Conservation (phyloP, 2,888 invertebrate species). For the Anaspis maculata region DNA sequence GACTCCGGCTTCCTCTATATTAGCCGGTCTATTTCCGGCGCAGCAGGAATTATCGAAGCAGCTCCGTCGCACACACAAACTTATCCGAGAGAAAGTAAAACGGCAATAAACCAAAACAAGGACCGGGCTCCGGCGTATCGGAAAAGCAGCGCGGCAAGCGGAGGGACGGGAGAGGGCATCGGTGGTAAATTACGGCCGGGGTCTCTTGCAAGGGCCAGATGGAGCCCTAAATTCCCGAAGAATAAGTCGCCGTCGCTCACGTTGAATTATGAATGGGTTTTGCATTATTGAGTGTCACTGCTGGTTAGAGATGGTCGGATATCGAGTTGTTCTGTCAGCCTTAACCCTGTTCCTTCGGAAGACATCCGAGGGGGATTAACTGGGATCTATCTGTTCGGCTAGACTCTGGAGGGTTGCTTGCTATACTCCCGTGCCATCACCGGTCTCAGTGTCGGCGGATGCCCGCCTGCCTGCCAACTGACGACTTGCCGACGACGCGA, state of each 20-base stretch:
- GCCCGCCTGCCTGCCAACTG: too few relatives aligned
- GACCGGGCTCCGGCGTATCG: background rate
- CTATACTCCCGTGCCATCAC: too few relatives aligned
- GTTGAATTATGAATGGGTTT: background rate
- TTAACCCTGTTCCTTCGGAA: constrained; percentile 7
- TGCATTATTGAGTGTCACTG: background rate
- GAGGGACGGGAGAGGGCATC: too few relatives aligned
- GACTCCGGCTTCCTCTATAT: too few relatives aligned
- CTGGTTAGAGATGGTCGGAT: constrained; percentile 2
- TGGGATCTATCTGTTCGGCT: constrained; percentile 16
- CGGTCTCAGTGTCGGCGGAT: too few relatives aligned
- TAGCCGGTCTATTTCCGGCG: too few relatives aligned
- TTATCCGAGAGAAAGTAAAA: constrained; percentile 2
- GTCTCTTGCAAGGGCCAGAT: too few relatives aligned
- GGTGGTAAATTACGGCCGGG: too few relatives aligned
- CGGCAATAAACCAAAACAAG: constrained; percentile 6
- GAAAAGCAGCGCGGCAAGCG: constrained; percentile 29
- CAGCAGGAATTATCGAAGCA: too few relatives aligned
- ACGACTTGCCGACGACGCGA: background rate
- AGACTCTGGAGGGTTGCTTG: constrained; percentile 13
- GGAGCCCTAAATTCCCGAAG: background rate
- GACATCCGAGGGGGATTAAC: constrained; percentile 17
- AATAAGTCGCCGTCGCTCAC: background rate
- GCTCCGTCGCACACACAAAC: background rate
- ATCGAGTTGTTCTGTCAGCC: constrained; percentile 11